Evolutionary conservation across 2,113 vertebrate genomes (phyloP).

Genomic region (Lepus timidus): DNA sequence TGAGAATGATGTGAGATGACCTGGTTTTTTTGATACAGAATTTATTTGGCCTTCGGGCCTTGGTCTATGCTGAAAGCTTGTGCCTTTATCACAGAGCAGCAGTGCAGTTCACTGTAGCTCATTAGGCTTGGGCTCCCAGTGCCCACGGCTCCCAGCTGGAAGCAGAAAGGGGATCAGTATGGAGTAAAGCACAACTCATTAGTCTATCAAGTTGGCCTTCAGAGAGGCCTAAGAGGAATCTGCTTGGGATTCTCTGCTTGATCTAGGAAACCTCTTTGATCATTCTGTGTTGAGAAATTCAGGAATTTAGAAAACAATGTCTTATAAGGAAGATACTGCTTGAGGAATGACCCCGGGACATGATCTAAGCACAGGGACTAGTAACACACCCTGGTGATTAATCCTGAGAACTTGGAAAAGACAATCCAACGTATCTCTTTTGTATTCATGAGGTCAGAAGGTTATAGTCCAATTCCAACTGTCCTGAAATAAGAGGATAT

Average conservation of each 20-base stretch:
- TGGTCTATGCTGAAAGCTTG: not conserved
- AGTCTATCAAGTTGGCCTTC: slow-evolving; percentile 7
- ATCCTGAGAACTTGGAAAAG: not conserved
- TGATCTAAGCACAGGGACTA: not conserved
- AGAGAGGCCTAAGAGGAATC: not conserved
- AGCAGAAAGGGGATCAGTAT: not conserved
- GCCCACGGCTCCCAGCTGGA: not conserved
- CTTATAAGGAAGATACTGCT: not conserved
- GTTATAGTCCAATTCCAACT: not conserved
- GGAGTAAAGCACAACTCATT: slow-evolving; percentile 1
- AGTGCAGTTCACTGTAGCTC: not conserved
- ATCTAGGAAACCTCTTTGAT: slow-evolving; percentile 52
- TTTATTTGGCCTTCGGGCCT: not conserved
- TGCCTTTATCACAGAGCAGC: not conserved
- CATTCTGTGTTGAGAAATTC: not conserved
- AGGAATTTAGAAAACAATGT: not conserved
- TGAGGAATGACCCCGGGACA: not conserved
- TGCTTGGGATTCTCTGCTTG: slow-evolving; percentile 37
- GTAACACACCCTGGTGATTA: not conserved
- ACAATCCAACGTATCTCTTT: not conserved
- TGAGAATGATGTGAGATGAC: not conserved
- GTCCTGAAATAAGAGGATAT: not conserved
- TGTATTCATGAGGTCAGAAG: not conserved
- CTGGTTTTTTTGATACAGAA: slow-evolving; percentile 7
- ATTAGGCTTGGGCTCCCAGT: not conserved